Percentiles rank a stretch among this genome's conserved stretches.
These are phyloP conservation scores for Drosophila sp. DNA, from an alignment of 1,140 invertebrate species.

Conservation along the genomic window DNA sequence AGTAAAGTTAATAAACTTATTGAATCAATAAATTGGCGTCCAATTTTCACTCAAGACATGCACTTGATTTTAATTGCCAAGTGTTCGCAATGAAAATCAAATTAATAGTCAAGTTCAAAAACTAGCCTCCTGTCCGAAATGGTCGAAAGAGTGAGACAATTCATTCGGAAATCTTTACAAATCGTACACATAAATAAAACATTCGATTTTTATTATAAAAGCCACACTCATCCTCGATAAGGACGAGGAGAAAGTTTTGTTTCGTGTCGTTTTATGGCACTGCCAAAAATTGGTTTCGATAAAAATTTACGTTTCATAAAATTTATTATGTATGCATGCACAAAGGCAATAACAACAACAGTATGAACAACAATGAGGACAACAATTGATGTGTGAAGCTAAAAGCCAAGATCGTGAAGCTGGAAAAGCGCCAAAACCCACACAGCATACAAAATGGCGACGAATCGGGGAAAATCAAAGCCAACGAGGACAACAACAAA, in stretches of 20 bases:
- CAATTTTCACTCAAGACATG: too few relatives aligned
- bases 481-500: conserved; percentile 28
- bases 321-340: conserved; percentile 82
- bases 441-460: conserved; percentile 48
- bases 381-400: conserved; percentile 35
- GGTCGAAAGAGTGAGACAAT: conserved; percentile 5
- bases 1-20: too few relatives aligned
- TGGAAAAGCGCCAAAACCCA: conserved; percentile 40
- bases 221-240: conserved; percentile 34
- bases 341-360: conserved; percentile 56
- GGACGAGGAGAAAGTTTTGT: conserved; percentile 28
- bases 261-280: conserved; percentile 71
- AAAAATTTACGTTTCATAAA: conserved; percentile 83
- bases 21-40: too few relatives aligned
- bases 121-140: not conserved
- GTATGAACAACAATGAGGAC: conserved; percentile 30
- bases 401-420: conserved; percentile 37
- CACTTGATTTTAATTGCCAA: not conserved
- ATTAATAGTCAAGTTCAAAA: conserved; percentile 42
- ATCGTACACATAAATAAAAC: conserved; percentile 73
- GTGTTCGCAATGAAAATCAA: conserved; percentile 14
- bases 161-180: conserved; percentile 51
- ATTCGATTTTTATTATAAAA: conserved; percentile 65
- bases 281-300: conserved; percentile 81
- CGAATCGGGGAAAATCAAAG: conserved; percentile 63